phyloP scores from a whole-genome alignment of 2,888 invertebrate genomes.

The Didymodactylos carnosus region DNA sequence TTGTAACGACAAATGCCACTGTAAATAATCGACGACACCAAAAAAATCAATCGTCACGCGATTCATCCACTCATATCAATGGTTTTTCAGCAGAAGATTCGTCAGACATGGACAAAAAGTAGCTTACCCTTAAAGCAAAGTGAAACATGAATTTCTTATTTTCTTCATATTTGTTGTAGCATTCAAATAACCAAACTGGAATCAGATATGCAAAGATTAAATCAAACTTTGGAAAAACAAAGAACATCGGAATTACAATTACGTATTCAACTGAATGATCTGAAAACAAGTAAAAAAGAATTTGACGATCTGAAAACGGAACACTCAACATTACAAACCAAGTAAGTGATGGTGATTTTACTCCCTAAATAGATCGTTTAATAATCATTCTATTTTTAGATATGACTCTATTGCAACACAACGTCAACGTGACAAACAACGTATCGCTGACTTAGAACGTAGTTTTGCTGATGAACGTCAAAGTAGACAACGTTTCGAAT shows the following conservation, averaged over 20 bases:
- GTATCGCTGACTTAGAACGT: constrained; percentile 52
- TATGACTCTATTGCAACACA: background rate
- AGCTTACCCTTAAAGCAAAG: background rate
- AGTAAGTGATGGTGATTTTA: background rate
- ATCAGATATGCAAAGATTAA: background rate
- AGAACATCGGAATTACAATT: background rate
- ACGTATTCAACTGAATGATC: background rate
- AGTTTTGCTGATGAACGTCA: constrained; percentile 65
- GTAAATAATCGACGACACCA: background rate
- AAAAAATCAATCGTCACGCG: background rate
- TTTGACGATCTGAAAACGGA: background rate
- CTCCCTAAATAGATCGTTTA: background rate
- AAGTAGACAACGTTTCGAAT: constrained; percentile 50
- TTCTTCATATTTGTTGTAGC: no score
- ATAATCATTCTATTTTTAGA: background rate
- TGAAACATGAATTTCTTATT: background rate
- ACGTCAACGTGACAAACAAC: constrained; percentile 57
- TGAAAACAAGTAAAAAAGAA: background rate
- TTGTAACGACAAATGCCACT: background rate
- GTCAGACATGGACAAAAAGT: background rate
- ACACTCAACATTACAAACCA: background rate
- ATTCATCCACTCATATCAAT: background rate
- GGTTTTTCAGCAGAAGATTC: background rate
- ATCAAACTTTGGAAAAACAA: background rate
- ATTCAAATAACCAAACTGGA: background rate